Evolutionary conservation across 2,888 invertebrate species (phyloP), one percentile per base, ranked within the genome.

Genomic region (Pyralis farinalis): DNA sequence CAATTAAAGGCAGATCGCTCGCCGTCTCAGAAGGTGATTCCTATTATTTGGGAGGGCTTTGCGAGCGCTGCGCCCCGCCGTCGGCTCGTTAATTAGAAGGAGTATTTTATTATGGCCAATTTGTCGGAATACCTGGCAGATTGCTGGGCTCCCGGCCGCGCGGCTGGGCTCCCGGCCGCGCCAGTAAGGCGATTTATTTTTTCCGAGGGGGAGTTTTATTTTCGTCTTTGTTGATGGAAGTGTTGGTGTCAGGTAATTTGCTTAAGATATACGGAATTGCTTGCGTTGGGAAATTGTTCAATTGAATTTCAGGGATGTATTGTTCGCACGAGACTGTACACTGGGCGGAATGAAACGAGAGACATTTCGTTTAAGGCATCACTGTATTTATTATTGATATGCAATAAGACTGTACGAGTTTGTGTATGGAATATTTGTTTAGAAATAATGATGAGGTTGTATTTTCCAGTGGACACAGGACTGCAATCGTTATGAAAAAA

Each of bases 41-140:
- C 75, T 83, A 79, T 83, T 83, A 82, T 81, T 82, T 79, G 76
- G 70, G 69, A 66, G 58, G 42, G 36, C 10, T 37, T 40, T 35
- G 50, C 44, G 47, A 40, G 34, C 28, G 42, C 37, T 32, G 34
- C 54, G 55, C 55, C 47, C 53, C 46, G 40, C 40, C 34, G 46
- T 11, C 70, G 10, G 20, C 33, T 73, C 82, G 76, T 83, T 85
- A 84, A 85, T 85, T 83, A 81, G 73, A 71, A 66, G 59, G 70
- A 78, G 79, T 81, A 81, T 83, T 85, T 85, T 83, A 84, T 84
- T 81, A 79, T 72, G 70, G 74, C 72, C 85, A 85, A 85, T 85
- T 85, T 85, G 85, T 83, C 63, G 64, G 59, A 76, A 81, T 84
- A 84, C 85, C 85, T 83, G 85, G 58, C 61, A 69, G 77, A 78